Base-by-base conservation (phyloP, 2,888 invertebrate genomes). In the Neoaliturus tenellus region DNA sequence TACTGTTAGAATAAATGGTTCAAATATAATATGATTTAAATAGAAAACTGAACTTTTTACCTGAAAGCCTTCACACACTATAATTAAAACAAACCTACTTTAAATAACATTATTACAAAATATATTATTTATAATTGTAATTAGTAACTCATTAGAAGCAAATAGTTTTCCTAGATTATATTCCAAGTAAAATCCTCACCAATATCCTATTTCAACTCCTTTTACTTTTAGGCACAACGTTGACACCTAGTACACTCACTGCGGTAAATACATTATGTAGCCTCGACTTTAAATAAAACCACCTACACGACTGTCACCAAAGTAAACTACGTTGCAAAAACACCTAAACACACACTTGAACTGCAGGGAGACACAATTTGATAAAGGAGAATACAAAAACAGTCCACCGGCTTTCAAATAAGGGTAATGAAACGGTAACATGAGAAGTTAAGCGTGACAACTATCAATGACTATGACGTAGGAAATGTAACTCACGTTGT, bases 241-340 rank as follows among this genome's bases (percentile, higher is more conserved):
- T 23, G 20, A 23, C 51, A 51, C 51, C 17, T 17, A n/a, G n/a
- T 14, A 51, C 4, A 25, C 58, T 62, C 62, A 62, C 28, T 62
- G 31, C 62, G 14, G 28, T 17, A 31, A 62, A 62, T 62, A 62
- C 62, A 62, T 62, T 28, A 28, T 62, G 51, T 62, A 62, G 14
- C 62, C 31, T 31, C 25, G 62, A 62, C 62, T 62, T 62, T 28
- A 62, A 62, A 62, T 62, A 62, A 62, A 62, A 62, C 62, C 62
- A 62, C 62, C 62, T 62, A 62, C 51, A 51, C 62, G 62, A 28
- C 62, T 62, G 62, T 62, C 62, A 62, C 62, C 31, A 62, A 62
- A 62, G 31, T 62, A 51, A 51, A 62, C 62, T 14, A 23, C 55
- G 23, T 12, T 17, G 5, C 3, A 55, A 55, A 55, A 20, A 55